Evolutionary conservation across 2,797 vertebrate species (phyloP).

Genomic region (Babyrousa celebensis): DNA sequence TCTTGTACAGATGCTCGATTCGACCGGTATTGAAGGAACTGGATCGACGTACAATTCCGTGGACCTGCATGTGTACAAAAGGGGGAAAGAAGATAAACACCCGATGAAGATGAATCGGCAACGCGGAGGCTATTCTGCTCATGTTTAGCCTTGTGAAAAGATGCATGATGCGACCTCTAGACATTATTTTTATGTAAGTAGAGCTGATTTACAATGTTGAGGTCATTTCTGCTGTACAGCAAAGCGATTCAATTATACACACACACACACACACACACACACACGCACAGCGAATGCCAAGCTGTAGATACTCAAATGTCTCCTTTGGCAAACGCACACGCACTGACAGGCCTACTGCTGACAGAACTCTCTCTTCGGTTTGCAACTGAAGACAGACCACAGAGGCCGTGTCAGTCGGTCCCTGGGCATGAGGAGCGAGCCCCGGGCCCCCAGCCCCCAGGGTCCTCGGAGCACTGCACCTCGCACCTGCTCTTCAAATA

Average conservation of each 20-base stretch:
- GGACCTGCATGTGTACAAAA: conserved; percentile 92
- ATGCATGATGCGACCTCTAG: neutral
- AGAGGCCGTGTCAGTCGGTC: neutral
- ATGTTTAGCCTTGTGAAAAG: conserved; percentile 40
- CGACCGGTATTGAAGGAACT: conserved; percentile 99
- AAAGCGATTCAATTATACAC: too few relatives aligned
- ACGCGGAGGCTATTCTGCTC: conserved; percentile 33
- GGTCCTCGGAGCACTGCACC: neutral
- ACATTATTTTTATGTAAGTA: neutral
- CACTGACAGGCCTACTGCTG: neutral
- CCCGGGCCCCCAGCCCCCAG: neutral
- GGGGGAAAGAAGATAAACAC: conserved; percentile 11
- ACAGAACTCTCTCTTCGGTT: conserved; percentile 37
- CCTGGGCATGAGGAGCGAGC: neutral
- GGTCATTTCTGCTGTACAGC: too few relatives aligned
- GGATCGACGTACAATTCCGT: conserved; percentile 97
- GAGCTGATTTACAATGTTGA: too few relatives aligned
- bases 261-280: too few relatives aligned
- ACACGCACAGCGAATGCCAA: neutral
- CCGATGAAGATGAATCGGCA: neutral
- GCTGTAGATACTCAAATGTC: conserved; percentile 33
- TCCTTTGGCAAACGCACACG: neutral
- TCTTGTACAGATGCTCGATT: conserved; percentile 99
- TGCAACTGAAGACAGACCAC: conserved; percentile 68
- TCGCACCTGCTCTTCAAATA: neutral